Evolutionary conservation across 2,797 vertebrate species (phyloP).

Genomic region (Petrocephalus schoutedeni): DNA sequence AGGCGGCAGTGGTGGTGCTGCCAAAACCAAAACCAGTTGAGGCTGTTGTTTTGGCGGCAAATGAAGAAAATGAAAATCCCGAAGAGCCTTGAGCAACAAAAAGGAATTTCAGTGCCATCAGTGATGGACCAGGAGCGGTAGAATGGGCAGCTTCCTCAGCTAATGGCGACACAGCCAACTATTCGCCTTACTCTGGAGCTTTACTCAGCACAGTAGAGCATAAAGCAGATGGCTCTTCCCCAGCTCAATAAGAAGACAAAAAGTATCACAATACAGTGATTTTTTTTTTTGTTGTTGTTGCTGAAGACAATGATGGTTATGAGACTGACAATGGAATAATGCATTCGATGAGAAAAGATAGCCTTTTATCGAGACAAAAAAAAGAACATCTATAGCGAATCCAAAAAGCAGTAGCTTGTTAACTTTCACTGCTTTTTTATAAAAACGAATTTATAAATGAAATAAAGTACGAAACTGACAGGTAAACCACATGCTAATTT

Average conservation of each 20-base stretch:
- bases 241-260: background rate
- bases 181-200: too few species aligned
- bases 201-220: background rate
- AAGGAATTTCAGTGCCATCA: slow-evolving; percentile 31
- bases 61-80: slow-evolving; percentile 67
- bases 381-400: background rate
- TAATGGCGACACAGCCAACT: background rate
- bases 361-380: background rate
- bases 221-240: background rate
- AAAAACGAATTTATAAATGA: background rate
- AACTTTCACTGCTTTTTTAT: background rate
- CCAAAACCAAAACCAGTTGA: slow-evolving; percentile 63
- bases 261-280: background rate
- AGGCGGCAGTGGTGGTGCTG: slow-evolving; percentile 58
- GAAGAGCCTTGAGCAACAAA: slow-evolving; percentile 53
- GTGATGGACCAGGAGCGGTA: slow-evolving; percentile 21
- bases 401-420: background rate
- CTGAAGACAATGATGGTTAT: background rate
- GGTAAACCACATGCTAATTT: background rate
- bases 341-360: background rate
- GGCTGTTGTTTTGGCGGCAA: slow-evolving; percentile 63
- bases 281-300: background rate
- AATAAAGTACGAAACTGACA: background rate
- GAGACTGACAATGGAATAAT: background rate
- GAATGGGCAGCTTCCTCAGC: slow-evolving; percentile 18